Evolutionary conservation across 2,797 vertebrate species (phyloP).

Genomic region (Tolypeutes matacus): DNA sequence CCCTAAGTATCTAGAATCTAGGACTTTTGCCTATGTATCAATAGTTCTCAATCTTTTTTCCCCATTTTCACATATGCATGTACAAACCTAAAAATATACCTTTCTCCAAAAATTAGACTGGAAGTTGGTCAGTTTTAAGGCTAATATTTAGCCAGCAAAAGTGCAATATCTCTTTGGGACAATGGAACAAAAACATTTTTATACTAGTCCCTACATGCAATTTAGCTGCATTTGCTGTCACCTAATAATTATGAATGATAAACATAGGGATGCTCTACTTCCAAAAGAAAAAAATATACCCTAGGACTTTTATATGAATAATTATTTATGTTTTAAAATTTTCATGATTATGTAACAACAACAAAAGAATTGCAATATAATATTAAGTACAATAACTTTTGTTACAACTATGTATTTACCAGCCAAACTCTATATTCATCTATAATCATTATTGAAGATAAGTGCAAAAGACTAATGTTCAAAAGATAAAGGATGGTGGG

Average conservation of each 20-base stretch:
- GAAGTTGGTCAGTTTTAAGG: background rate
- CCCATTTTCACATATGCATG: background rate
- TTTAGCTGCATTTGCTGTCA: background rate
- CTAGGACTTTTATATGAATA: background rate
- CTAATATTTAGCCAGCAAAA: constrained; percentile 33
- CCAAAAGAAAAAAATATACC: background rate
- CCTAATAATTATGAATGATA: background rate
- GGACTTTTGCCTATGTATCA: background rate
- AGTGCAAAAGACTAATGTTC: background rate
- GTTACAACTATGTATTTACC: background rate
- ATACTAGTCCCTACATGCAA: background rate
- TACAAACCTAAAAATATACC: background rate
- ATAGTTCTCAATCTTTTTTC: background rate
- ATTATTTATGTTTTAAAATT: background rate
- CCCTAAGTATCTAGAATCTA: background rate
- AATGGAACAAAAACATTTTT: constrained; percentile 1
- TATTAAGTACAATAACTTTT: background rate
- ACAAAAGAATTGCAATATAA: background rate
- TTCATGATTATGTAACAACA: constrained; percentile 25
- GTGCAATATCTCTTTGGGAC: background rate
- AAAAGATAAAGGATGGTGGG: background rate
- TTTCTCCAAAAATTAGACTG: background rate
- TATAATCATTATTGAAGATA: background rate
- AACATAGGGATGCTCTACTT: background rate
- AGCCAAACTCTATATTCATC: background rate